Evolutionary conservation across 35 echinoderm and acorn worm species (phyloP).

Genomic region (Ptychodera flava): DNA sequence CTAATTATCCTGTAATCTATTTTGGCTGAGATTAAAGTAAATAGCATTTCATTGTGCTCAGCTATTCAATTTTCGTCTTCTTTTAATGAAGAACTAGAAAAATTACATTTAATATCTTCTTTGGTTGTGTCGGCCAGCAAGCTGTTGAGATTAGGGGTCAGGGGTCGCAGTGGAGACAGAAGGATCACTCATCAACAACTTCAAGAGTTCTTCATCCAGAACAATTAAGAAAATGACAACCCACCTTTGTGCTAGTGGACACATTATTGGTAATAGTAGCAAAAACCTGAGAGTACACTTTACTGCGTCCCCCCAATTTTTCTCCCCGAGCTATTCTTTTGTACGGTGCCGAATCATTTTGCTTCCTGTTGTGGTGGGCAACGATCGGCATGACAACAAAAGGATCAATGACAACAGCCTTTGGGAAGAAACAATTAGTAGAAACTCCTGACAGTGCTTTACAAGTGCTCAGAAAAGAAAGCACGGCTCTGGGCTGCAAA

Average conservation of each 20-base stretch:
- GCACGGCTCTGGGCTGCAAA: not conserved
- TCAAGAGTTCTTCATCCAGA: no score
- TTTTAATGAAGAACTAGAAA: no score
- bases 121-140: no score
- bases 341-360: not conserved
- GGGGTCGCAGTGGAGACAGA: no score
- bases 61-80: no score
- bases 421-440: not conserved
- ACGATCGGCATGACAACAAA: not conserved
- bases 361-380: not conserved
- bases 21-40: no score
- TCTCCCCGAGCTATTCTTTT: not conserved
- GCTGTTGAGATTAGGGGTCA: no score
- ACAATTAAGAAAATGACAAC: no score
- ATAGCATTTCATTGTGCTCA: no score
- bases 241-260: not conserved
- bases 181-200: no score
- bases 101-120: no score
- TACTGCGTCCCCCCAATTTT: not conserved
- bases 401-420: not conserved
- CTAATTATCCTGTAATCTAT: no score
- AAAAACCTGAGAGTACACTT: not conserved
- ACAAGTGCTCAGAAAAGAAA: not conserved
- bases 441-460: not conserved
- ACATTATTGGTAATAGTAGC: not conserved